Conservation (phyloP, 2,797 vertebrate genomes). For the Halcyon badia region DNA sequence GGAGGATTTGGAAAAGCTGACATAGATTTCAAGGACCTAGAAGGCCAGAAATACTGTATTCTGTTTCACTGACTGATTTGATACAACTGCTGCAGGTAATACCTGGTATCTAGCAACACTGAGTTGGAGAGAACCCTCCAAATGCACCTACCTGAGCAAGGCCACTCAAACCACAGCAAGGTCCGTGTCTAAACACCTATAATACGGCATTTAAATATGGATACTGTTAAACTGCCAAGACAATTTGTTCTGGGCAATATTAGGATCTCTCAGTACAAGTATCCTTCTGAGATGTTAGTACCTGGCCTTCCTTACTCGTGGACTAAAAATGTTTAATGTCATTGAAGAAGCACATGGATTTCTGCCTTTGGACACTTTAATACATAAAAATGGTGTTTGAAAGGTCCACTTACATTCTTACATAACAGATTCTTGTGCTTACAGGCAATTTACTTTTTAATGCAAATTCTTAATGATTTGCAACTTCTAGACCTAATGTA, state of each 20-base stretch:
- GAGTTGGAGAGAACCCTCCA: background rate
- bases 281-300: background rate
- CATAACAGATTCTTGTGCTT: background rate
- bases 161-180: background rate
- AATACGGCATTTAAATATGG: background rate
- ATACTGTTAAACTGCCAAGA: background rate
- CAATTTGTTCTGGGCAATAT: background rate
- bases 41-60: background rate
- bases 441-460: background rate
- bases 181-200: background rate
- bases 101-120: background rate
- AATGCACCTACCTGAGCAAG: background rate
- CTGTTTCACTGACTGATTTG: background rate
- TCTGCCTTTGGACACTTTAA: background rate
- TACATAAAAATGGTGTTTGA: background rate
- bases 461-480: slow-evolving; percentile 15
- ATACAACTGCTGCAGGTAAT: background rate
- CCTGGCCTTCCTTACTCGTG: background rate
- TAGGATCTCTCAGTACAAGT: background rate
- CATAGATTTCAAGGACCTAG: background rate
- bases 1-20: background rate
- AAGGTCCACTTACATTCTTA: background rate
- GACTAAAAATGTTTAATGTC: background rate
- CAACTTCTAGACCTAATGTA: background rate
- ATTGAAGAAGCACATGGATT: background rate